Evolutionary conservation across 1,140 invertebrate genomes (phyloP), one percentile per base, ranked within the genome.

Genomic region (Drosophila orosa): DNA sequence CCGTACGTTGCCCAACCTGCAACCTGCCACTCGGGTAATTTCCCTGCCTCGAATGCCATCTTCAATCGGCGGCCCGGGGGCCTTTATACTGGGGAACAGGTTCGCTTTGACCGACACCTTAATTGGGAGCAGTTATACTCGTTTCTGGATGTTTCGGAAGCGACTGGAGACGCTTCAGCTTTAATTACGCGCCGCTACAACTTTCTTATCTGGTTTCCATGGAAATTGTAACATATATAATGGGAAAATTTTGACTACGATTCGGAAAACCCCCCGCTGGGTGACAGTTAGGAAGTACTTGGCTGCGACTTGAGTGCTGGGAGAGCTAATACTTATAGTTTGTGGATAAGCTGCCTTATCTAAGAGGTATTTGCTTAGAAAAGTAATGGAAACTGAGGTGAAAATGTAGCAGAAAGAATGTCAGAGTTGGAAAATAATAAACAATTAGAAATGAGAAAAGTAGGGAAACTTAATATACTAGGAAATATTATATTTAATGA

Each of bases 51-150:
- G 6, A 35, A 25, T 66, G 65, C 65, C 35, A 29, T 67, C 61
- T 40, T 52, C 42, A 48, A 10, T 17, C 27, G 52, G 24, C 24
- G 8, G 35, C 13, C n/a, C 29, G 19, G 31, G 10, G 47, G 25
- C 47, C 25, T 27, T 17, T 4, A 13, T 35, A 50, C 39, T 27
- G 69, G 44, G 35, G 62, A 86, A 86, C 83, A 72, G 80, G 83
- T 89, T 89, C 60, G 59, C 35, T 71, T 83, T 86, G 83, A 86
- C 83, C 83, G 80, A 77, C 72, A 76, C 73, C 74, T 89, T 87
- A 87, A 87, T 87, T 89, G 80, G 47, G 52, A 62, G 83, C 83
- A 77, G 83, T 80, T 89, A 71, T 80, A 87, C 83, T 73, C 59
- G 83, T 87, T 87, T 87, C 66, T 82, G 29, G 63, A 57, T 63